A percentile compares a stretch with the other conserved stretches of the same genome.
Conservation (phyloP, 2,888 invertebrate genomes). For the Brachyptera risi region DNA sequence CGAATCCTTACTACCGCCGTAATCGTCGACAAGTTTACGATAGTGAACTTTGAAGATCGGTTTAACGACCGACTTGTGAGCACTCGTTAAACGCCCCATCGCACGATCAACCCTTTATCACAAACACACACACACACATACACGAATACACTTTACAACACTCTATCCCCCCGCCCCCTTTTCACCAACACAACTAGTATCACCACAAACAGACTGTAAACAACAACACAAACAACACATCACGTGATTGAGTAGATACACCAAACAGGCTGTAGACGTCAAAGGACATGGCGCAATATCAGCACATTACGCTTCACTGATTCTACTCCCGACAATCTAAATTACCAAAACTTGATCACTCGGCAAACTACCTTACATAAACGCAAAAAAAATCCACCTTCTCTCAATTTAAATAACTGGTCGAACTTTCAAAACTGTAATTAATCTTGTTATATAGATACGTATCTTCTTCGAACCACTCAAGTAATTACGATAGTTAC, state of each 20-base stretch:
- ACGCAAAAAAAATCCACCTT: background rate
- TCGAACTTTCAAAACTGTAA: background rate
- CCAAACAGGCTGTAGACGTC: background rate
- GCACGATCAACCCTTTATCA: conserved; percentile 45
- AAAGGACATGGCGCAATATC: background rate
- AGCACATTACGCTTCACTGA: background rate
- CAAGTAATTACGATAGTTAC: too few relatives aligned
- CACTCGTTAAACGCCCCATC: conserved; percentile 53
- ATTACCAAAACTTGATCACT: background rate
- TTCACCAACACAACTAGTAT: background rate
- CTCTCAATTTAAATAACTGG: background rate
- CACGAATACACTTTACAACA: too few relatives aligned
- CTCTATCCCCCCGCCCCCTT: background rate
- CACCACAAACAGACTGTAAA: background rate
- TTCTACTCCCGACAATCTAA: background rate
- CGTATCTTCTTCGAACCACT: too few relatives aligned
- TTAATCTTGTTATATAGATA: too few relatives aligned
- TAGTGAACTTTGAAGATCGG: conserved; percentile 55
- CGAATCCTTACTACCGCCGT: conserved; percentile 40
- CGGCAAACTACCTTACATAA: background rate
- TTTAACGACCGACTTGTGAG: conserved; percentile 43
- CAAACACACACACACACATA: conserved; percentile 38
- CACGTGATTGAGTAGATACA: background rate
- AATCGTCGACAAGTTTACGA: conserved; percentile 55
- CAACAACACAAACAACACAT: too few relatives aligned